Base-by-base conservation (phyloP, 2,113 vertebrate genomes). In the Todiramphus chloris region DNA sequence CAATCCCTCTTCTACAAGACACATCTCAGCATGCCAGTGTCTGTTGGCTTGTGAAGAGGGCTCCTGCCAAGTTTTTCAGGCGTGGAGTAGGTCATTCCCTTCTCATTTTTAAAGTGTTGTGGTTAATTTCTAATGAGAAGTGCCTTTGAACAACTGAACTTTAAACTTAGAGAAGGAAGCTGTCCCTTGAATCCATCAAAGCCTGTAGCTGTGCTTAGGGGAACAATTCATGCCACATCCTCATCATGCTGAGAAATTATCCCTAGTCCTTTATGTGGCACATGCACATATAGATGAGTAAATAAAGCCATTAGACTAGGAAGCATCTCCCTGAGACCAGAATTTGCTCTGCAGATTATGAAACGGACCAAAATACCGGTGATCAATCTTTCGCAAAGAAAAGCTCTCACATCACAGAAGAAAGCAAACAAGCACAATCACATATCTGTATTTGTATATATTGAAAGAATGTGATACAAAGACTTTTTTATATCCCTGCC, bases 121-220 rank as follows among this genome's bases (percentile, higher is more conserved):
- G 76, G 92, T 96, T 97, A 96, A 97, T 96, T 96, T 95, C 94
- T 97, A 92, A 96, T 97, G 87, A 96, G 60, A 91, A 80, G 50
- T 89, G 85, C 76, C 59, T 94, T 92, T 95, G 96, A 97, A 95
- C 96, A 92, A 64, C 69, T 93, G 95, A 95, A 97, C 96, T 90
- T 96, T 84, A 80, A 92, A 92, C 87, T 89, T 10, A 0, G 27
- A 0, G 1, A 48, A 82, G 67, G 56, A 87, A 90, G 37, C 46
- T 44, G 50, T 94, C 66, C 76, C 60, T 79, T 77, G 63, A 90
- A 58, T 30, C 75, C 53, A 69, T 92, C 87, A 62, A 95, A 95
- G 55, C 39, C 77, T 63, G 51, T 48, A 55, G 27, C 74, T 73
- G 18, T 8, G 6, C 77, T 92, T 59, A 72, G 46, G 55, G 30